Evolutionary conservation across 2,888 invertebrate species (phyloP).

Genomic region (Tineola bisselliella): DNA sequence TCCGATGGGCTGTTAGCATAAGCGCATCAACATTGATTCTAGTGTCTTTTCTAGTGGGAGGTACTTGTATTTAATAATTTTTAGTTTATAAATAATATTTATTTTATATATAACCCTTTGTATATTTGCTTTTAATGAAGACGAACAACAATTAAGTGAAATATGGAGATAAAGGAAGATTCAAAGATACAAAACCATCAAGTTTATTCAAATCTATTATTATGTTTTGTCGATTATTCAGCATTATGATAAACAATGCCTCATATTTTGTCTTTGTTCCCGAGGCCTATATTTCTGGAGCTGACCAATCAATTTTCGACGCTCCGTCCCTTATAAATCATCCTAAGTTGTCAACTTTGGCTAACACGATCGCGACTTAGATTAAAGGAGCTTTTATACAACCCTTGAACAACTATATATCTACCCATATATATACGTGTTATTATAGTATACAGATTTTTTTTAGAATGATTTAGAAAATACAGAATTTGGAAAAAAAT

Average conservation of each 20-base stretch:
- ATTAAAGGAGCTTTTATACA: not conserved
- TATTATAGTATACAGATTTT: too few species aligned
- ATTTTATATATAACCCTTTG: too few species aligned
- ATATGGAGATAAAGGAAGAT: too few species aligned
- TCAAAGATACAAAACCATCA: not conserved
- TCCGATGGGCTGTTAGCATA: too few species aligned
- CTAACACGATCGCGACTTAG: conserved; percentile 8
- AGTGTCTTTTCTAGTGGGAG: too few species aligned
- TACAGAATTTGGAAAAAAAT: too few species aligned
- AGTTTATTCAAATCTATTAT: not conserved
- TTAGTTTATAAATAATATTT: not conserved
- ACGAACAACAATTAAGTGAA: too few species aligned
- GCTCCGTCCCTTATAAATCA: conserved; percentile 51
- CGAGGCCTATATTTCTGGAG: conserved; percentile 39
- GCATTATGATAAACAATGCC: not conserved
- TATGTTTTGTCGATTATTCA: not conserved
- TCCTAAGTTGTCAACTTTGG: conserved; percentile 33
- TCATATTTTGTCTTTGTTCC: conserved; percentile 19
- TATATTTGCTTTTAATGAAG: too few species aligned
- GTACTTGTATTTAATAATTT: too few species aligned
- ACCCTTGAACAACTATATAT: not conserved
- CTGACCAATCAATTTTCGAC: conserved; percentile 47
- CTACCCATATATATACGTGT: too few species aligned
- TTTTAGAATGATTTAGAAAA: too few species aligned
- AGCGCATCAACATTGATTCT: too few species aligned